Base-by-base conservation (phyloP, 1,140 invertebrate genomes). In the Drosophila cardini region DNA sequence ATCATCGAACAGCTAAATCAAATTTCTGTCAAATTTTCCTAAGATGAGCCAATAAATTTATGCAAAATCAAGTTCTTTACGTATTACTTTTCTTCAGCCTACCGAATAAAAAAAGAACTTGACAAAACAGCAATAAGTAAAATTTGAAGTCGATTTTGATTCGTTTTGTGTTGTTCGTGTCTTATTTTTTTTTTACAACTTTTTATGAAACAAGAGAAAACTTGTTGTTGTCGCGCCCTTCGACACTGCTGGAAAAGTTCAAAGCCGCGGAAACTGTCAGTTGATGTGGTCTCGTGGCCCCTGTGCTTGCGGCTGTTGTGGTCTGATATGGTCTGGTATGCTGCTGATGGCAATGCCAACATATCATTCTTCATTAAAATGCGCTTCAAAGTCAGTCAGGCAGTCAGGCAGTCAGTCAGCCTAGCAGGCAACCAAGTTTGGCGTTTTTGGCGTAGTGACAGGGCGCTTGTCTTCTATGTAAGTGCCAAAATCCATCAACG, bases 401-500 rank as follows among this genome's bases (percentile, higher is more conserved):
- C 48, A 52, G 48, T 3, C 26, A 9, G 50, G n/a, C 30, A 34
- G 50, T 45, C 16, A 9, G 43, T 18, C 10, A 43, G 61, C 16
- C 48, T 50, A 42, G 52, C 48, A 64, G 56, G 70, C 56, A 67
- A 48, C 13, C 58, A 58, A 68, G 63, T 62, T 26, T 26, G 21
- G 21, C 21, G 21, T 26, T 72, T 76, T 53, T 64, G 48, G 76
- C 36, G 55, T 78, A 80, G 72, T 90, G 85, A 80, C 84, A 79
- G 85, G 85, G 86, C 85, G 83, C 79, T 85, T 75, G 85, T 87
- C 86, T 90, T 83, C 86, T 90, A 78, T 90, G 85, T 90, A 90
- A 90, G 85, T 90, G 85, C 86, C 85, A 90, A 90, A 90, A 90
- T 90, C 85, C 85, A 90, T 90, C 85, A 90, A 90, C 85, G 85